These are phyloP conservation scores for Agrochola lota DNA, from an alignment of 2,888 invertebrate species.

Conservation along the genomic window DNA sequence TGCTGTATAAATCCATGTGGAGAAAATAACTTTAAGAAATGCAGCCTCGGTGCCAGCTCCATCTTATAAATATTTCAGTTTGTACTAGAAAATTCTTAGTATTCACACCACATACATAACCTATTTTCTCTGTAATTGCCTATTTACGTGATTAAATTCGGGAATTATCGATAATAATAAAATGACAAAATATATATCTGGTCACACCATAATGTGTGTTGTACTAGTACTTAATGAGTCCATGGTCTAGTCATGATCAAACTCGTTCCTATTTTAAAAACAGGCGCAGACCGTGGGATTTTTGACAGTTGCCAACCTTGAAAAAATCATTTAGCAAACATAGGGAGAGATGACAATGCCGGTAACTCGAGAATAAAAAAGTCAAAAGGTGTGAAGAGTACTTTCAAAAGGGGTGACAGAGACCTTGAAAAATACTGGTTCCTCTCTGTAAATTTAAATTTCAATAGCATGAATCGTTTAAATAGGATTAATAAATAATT, in stretches of 20 bases:
- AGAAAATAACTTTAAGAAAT: constrained; percentile 13
- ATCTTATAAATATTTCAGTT: constrained; percentile 26
- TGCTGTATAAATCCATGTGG: background rate
- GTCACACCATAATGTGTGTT: background rate
- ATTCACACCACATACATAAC: constrained; percentile 1
- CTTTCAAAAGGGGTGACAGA: constrained; percentile 61
- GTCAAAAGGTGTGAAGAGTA: constrained; percentile 71
- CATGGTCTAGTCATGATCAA: constrained; percentile 18
- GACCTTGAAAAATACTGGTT: constrained; percentile 68
- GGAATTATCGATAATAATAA: background rate
- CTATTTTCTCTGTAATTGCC: constrained; percentile 11
- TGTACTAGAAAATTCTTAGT: constrained; percentile 2
- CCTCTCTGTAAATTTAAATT: constrained; percentile 64
- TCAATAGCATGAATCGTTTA: constrained; percentile 58
- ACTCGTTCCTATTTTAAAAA: constrained; percentile 43
- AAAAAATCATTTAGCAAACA: constrained; percentile 80
- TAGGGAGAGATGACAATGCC: constrained; percentile 72
- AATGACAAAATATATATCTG: background rate
- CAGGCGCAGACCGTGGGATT: constrained; percentile 74
- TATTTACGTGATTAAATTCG: background rate
- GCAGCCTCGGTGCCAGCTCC: constrained; percentile 11
- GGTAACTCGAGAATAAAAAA: constrained; percentile 67
- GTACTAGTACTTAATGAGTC: background rate
- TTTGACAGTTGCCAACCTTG: constrained; percentile 74
- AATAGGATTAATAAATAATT: constrained; percentile 67